Percentiles rank a stretch among this genome's conserved stretches.
phyloP scores from a whole-genome alignment of 2,888 invertebrate genomes.

The Apocheima hispidaria region DNA sequence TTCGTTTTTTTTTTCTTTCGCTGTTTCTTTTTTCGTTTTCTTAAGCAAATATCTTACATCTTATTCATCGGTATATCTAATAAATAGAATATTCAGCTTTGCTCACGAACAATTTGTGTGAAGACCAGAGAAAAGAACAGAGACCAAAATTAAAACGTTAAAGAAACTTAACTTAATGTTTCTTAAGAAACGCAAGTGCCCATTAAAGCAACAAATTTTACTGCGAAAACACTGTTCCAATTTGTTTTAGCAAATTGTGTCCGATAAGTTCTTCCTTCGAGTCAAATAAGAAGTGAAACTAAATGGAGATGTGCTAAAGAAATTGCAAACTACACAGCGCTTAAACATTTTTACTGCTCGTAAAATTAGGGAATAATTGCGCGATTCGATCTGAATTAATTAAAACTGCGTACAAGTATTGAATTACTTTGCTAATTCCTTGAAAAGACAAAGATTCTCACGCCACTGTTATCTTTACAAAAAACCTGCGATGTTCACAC shows the following conservation, averaged over 20 bases:
- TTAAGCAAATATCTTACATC: too few species aligned
- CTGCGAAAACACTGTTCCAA: constrained; percentile 23
- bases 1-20: too few species aligned
- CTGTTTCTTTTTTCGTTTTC: too few species aligned
- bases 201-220: constrained; percentile 12
- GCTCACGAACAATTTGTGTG: too few species aligned
- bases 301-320: constrained; percentile 39
- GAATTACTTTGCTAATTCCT: constrained; percentile 55
- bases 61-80: too few species aligned
- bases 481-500: constrained; percentile 44
- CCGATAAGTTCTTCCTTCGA: constrained; percentile 16
- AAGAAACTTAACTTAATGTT: background rate
- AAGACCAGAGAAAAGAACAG: too few species aligned
- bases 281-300: constrained; percentile 39
- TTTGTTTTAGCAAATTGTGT: constrained; percentile 23
- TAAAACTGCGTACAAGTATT: constrained; percentile 53
- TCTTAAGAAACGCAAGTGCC: background rate
- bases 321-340: constrained; percentile 38
- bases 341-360: constrained; percentile 38
- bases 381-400: constrained; percentile 59
- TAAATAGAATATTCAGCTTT: too few species aligned
- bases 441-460: constrained; percentile 58
- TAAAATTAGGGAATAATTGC: constrained; percentile 57
- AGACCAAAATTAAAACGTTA: constrained; percentile 3
- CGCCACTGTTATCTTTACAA: constrained; percentile 54